phyloP scores from a whole-genome alignment of 2,797 vertebrate genomes.

The Gallinago nigripennis region DNA sequence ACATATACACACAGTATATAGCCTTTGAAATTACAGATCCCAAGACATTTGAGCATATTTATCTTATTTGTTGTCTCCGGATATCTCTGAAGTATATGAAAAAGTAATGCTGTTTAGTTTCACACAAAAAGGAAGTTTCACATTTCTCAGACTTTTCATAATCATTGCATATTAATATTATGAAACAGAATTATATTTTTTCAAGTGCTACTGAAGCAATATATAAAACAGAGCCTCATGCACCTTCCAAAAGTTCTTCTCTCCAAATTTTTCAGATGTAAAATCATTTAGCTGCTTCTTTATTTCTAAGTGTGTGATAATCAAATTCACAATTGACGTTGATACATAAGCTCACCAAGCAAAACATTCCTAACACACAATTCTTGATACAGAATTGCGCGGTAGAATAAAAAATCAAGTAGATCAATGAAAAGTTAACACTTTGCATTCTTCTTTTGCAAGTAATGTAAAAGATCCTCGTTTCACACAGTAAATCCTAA shows the following conservation, averaged over 20 bases:
- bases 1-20: not conserved
- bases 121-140: not conserved
- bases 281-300: not conserved
- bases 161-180: not conserved
- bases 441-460: not conserved
- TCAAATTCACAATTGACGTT: not conserved
- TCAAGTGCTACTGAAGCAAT: not conserved
- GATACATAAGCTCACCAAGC: not conserved
- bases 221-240: not conserved
- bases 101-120: not conserved
- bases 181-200: not conserved
- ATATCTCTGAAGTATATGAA: not conserved
- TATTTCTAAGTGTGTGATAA: not conserved
- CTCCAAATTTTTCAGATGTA: not conserved
- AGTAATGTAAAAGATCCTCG: not conserved
- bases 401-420: not conserved
- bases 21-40: not conserved
- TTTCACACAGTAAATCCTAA: not conserved
- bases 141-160: not conserved
- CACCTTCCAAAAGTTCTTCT: not conserved
- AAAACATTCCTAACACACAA: not conserved
- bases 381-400: not conserved
- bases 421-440: not conserved
- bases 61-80: not conserved
- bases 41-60: not conserved